phyloP scores from a whole-genome alignment of 2,797 vertebrate species.

The Oreochromis mossambicus region DNA sequence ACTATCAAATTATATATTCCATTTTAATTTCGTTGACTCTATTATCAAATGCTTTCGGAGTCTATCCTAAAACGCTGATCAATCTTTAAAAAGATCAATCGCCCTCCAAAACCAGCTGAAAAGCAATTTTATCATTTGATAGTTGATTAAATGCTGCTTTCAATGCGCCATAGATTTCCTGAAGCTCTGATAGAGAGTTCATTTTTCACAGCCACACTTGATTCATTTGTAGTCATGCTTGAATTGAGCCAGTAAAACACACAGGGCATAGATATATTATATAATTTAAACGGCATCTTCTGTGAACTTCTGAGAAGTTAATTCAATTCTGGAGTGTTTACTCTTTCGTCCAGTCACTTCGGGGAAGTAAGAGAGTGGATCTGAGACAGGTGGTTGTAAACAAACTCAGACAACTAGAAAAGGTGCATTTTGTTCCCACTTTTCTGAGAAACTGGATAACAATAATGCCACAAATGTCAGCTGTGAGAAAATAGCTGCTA shows the following conservation, averaged over 20 bases:
- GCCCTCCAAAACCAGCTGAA: not conserved
- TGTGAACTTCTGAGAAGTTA: not conserved
- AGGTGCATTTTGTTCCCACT: not conserved
- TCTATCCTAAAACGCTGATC: not conserved
- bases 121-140: conserved; percentile 34
- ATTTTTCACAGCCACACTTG: conserved; percentile 49
- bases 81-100: not conserved
- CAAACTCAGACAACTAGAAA: not conserved
- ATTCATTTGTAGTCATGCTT: conserved; percentile 10
- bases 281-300: not conserved
- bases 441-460: not conserved
- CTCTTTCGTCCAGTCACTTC: not conserved
- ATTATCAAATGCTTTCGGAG: not conserved
- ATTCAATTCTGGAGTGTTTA: not conserved
- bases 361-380: not conserved
- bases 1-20: not conserved
- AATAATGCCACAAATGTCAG: not conserved
- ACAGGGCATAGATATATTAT: not conserved
- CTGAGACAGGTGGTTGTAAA: not conserved
- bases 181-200: conserved; percentile 13
- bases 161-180: conserved; percentile 3
- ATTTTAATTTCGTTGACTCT: not conserved
- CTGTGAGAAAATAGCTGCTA: not conserved
- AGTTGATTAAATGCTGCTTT: conserved; percentile 52
- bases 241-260: not conserved